Percentiles rank a stretch among this genome's conserved stretches.
phyloP scores from a whole-genome alignment of 2,888 invertebrate species.

The Lithophane leautieri region DNA sequence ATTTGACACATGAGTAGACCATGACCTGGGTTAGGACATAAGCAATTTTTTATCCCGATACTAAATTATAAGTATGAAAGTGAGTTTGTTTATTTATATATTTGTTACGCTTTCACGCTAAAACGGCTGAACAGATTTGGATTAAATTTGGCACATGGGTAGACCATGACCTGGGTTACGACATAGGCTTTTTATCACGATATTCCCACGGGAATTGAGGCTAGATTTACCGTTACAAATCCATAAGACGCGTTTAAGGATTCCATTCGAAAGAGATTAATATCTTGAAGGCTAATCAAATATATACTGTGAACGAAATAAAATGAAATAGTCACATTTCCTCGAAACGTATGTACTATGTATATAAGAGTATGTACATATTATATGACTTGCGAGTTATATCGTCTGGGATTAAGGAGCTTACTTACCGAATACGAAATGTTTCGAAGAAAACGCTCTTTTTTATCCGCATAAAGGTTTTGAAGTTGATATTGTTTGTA shows the following conservation, averaged over 20 bases:
- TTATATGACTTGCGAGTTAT: constrained; percentile 24
- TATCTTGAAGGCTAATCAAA: constrained; percentile 8
- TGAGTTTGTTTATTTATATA: no score
- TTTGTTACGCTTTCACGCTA: no score
- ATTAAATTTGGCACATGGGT: no score
- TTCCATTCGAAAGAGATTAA: neutral
- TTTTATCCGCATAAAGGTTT: constrained; percentile 8
- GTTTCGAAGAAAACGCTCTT: neutral
- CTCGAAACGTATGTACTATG: constrained; percentile 6
- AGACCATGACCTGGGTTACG: no score
- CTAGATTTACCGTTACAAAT: neutral
- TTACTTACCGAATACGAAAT: constrained; percentile 40
- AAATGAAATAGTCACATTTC: constrained; percentile 21
- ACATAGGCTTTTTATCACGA: no score
- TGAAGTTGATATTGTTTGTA: constrained; percentile 13
- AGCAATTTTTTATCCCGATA: no score
- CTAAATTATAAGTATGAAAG: no score
- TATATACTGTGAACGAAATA: constrained; percentile 1
- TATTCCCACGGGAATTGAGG: no score
- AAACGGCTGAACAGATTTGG: no score
- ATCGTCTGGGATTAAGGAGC: constrained; percentile 25
- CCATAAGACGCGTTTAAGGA: no score
- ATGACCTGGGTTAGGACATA: no score
- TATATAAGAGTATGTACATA: neutral
- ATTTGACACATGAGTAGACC: no score